These are phyloP conservation scores for Sparus aurata DNA, from an alignment of 2,797 vertebrate species.

Conservation along the genomic window DNA sequence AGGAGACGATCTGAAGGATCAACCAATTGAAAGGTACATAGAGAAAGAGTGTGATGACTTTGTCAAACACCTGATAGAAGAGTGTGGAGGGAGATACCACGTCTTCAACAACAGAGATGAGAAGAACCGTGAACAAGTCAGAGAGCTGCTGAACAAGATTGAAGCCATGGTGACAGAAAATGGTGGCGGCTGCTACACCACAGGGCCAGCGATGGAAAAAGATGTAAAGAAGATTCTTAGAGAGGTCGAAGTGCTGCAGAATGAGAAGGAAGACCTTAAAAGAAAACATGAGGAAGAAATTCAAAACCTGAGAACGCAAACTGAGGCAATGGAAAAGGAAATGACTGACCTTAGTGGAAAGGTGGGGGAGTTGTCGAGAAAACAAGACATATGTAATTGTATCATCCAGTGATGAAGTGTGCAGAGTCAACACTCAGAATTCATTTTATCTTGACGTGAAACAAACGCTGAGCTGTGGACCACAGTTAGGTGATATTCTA, in stretches of 20 bases:
- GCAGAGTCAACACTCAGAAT: background rate
- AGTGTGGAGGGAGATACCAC: slow-evolving; percentile 43
- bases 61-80: slow-evolving; percentile 15
- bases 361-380: no score
- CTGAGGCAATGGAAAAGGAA: background rate
- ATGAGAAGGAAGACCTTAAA: background rate
- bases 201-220: slow-evolving; percentile 9
- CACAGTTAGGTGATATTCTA: no score
- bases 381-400: no score
- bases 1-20: slow-evolving; percentile 30
- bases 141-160: slow-evolving; percentile 33
- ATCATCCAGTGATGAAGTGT: no score
- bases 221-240: background rate
- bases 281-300: background rate
- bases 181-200: slow-evolving; percentile 17
- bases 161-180: slow-evolving; percentile 18
- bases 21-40: slow-evolving; percentile 3
- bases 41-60: background rate
- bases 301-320: slow-evolving; percentile 10
- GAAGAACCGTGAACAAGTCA: slow-evolving; percentile 26
- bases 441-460: no score
- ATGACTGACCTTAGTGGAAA: no score
- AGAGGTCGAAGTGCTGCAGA: slow-evolving; percentile 12
- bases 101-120: slow-evolving; percentile 41
- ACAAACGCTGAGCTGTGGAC: no score